A percentile compares a stretch with the other conserved stretches of the same genome.
phyloP scores from a whole-genome alignment of 2,113 vertebrate species.

The Limanda limanda region DNA sequence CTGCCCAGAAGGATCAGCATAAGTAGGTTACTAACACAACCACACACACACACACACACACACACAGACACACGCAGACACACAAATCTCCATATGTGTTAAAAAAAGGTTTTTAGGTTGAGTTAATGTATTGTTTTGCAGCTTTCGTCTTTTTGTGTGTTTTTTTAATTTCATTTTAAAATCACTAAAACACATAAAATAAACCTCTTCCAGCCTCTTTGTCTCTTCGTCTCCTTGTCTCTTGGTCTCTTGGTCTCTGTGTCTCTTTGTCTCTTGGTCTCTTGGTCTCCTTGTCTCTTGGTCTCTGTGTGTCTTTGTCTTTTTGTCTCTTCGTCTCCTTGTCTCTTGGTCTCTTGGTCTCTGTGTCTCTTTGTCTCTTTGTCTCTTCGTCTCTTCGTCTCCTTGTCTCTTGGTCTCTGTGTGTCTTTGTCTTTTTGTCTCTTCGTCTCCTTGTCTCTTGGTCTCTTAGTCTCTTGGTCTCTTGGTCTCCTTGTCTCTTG shows the following conservation, averaged over 20 bases:
- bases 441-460: too few species aligned
- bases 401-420: too few species aligned
- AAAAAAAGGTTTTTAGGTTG: too few species aligned
- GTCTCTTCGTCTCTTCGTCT: too few species aligned
- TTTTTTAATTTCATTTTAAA: neutral
- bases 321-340: too few species aligned
- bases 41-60: constrained; percentile 5
- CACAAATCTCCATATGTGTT: too few species aligned
- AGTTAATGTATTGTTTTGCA: neutral
- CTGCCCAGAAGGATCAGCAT: neutral
- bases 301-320: neutral
- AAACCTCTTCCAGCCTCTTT: constrained; percentile 41
- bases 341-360: too few species aligned
- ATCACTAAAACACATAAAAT: constrained; percentile 44
- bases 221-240: too few species aligned
- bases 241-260: too few species aligned
- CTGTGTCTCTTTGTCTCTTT: neutral
- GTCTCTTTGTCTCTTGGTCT: too few species aligned
- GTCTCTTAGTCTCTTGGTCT: too few species aligned
- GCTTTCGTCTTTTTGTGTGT: constrained; percentile 16
- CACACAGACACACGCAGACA: neutral
- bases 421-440: neutral
- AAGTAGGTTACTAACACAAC: neutral
- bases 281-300: too few species aligned
- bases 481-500: neutral